Evolutionary conservation across 2,113 vertebrate genomes (phyloP).

Genomic region (Formicarius rufipectus): DNA sequence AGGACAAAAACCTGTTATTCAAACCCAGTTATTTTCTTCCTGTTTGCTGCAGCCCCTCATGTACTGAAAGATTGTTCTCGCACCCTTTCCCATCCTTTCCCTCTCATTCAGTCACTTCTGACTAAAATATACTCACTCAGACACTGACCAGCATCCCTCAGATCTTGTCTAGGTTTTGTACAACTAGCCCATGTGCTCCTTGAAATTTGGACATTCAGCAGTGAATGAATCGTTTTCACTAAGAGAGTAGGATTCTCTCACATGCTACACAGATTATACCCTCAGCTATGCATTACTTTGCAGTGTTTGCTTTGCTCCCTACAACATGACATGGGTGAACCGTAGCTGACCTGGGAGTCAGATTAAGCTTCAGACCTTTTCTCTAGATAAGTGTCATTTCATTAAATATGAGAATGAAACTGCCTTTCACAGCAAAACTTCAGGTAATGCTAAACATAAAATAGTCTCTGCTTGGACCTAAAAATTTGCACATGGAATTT

Average conservation of each 20-base stretch:
- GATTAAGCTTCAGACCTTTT: not conserved
- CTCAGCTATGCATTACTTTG: not conserved
- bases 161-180: not conserved
- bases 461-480: not conserved
- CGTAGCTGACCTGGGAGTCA: accelerated
- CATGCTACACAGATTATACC: not conserved
- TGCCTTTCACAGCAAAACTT: not conserved
- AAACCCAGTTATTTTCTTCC: not conserved
- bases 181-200: not conserved
- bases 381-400: not conserved
- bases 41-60: not conserved
- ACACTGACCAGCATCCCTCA: not conserved
- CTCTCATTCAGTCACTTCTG: not conserved
- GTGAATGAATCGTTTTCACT: not conserved
- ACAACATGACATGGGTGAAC: not conserved
- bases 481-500: not conserved
- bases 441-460: not conserved
- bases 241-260: not conserved
- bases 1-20: not conserved
- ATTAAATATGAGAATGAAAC: not conserved
- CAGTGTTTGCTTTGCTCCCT: not conserved
- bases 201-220: not conserved
- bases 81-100: not conserved
- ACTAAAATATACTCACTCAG: not conserved
- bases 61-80: not conserved